A percentile compares a stretch with the other conserved stretches of the same genome.
phyloP scores from a whole-genome alignment of 2,113 vertebrate genomes.

The Oophaga pumilio region DNA sequence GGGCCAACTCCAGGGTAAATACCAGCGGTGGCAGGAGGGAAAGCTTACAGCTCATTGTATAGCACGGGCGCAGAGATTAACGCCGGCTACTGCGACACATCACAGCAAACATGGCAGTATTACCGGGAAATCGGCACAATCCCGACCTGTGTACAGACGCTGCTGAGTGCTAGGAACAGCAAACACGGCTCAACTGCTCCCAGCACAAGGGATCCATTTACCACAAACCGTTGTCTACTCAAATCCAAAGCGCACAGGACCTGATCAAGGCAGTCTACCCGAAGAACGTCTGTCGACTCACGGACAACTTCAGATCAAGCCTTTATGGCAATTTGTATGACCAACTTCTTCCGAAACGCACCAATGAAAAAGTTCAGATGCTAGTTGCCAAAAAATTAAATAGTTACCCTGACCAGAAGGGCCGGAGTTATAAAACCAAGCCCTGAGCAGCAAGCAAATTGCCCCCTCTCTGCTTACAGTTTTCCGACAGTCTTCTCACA shows the following conservation, averaged over 20 bases:
- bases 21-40: neutral
- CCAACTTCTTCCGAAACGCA: neutral
- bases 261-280: no score
- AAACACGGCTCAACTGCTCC: neutral
- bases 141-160: neutral
- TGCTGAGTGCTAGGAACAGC: neutral
- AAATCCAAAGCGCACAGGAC: neutral
- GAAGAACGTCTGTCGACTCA: no score
- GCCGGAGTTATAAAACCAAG: no score
- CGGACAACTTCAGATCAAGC: neutral
- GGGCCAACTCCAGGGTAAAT: slow-evolving; percentile 5
- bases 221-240: neutral
- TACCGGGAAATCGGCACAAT: slow-evolving; percentile 10
- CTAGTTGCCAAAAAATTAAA: no score
- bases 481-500: neutral
- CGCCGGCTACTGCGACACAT: neutral
- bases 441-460: no score
- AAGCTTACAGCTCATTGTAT: slow-evolving; percentile 5
- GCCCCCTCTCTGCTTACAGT: neutral
- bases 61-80: neutral
- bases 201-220: neutral
- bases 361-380: neutral
- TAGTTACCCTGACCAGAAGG: no score
- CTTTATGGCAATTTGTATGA: neutral
- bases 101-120: neutral